Base-by-base conservation (phyloP, 2,797 vertebrate species). In the Anisognathus igniventris region DNA sequence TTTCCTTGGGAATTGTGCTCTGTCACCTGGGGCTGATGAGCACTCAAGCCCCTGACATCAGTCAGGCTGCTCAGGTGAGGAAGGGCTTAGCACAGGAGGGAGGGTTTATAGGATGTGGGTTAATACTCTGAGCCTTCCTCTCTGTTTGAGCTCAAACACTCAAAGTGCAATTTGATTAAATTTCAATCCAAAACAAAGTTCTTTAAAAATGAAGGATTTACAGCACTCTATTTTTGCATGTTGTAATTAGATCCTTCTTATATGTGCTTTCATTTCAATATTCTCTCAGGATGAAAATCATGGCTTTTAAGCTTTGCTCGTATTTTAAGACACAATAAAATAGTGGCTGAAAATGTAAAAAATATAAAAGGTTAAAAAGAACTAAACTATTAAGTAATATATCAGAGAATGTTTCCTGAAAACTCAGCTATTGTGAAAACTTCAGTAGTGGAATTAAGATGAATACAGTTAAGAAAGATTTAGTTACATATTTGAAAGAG, bases 221-320 rank as follows among this genome's bases (percentile, higher is more conserved):
- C 33, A 71, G 31, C 72, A 70, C 92, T 82, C 77, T 94, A 90
- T 91, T 96, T 96, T 96, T 76, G 58, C 42, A 79, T 33, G 56
- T 64, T 84, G 39, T 95, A 97, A 98, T 97, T 93, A 96, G 25
- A 91, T 88, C 60, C 71, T 96, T 94, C 67, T 30, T 95, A 92
- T 28, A 66, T 33, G 70, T 53, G 76, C 85, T 88, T 96, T 95
- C 47, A 85, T 93, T 96, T 95, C 77, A 74, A 80, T 95, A 91
- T 91, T 95, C 70, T 95, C 96, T 93, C 88, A 88, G 81, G 53
- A 89, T 94, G 73, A 90, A 96, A 95, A 93, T 80, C 61, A 39
- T 35, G 15, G 60, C 50, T 93, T 94, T 75, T 92, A 92, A 91
- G 76, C 74, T 92, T 73, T 89, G 10, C 31, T 60, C 83, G 72